Conservation (phyloP, 2,888 invertebrate species). For the Ophion ventricosus region DNA sequence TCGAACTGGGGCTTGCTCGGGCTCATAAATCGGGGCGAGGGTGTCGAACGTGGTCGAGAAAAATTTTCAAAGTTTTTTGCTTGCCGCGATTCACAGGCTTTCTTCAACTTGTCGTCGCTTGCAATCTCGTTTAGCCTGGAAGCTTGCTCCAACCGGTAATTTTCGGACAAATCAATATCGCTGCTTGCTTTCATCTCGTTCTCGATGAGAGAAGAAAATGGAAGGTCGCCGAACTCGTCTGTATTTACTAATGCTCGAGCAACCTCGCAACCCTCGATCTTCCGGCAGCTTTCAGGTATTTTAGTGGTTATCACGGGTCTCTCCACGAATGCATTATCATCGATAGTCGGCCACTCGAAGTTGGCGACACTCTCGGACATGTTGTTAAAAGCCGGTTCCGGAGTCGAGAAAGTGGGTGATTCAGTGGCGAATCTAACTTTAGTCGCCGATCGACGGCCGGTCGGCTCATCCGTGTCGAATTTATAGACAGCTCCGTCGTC, state of each 20-base stretch:
- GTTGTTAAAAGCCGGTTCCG: slow-evolving; percentile 66
- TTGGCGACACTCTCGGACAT: slow-evolving; percentile 57
- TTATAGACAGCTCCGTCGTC: slow-evolving; percentile 57
- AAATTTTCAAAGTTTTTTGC: not conserved
- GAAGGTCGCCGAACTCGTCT: slow-evolving; percentile 67
- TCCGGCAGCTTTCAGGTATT: slow-evolving; percentile 32
- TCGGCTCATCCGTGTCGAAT: slow-evolving; percentile 33
- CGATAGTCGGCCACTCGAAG: slow-evolving; percentile 60
- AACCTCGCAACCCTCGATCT: not conserved
- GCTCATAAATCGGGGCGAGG: slow-evolving; percentile 45
- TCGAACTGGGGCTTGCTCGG: slow-evolving; percentile 27
- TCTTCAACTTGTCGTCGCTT: not conserved
- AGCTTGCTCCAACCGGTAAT: not conserved
- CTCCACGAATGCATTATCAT: not conserved
- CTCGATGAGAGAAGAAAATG: slow-evolving; percentile 61
- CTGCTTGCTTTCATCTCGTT: not conserved
- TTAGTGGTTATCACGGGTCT: slow-evolving; percentile 54
- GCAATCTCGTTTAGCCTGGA: not conserved
- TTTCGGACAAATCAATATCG: slow-evolving; percentile 1
- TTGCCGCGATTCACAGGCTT: slow-evolving; percentile 9
- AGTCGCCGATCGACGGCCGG: slow-evolving; percentile 55
- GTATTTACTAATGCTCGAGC: not conserved
- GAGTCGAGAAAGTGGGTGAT: slow-evolving; percentile 71
- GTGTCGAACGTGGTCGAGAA: slow-evolving; percentile 17
- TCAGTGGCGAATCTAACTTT: slow-evolving; percentile 79